These are phyloP conservation scores for Anguilla rostrata DNA, from an alignment of 2,113 vertebrate species.

Conservation along the genomic window DNA sequence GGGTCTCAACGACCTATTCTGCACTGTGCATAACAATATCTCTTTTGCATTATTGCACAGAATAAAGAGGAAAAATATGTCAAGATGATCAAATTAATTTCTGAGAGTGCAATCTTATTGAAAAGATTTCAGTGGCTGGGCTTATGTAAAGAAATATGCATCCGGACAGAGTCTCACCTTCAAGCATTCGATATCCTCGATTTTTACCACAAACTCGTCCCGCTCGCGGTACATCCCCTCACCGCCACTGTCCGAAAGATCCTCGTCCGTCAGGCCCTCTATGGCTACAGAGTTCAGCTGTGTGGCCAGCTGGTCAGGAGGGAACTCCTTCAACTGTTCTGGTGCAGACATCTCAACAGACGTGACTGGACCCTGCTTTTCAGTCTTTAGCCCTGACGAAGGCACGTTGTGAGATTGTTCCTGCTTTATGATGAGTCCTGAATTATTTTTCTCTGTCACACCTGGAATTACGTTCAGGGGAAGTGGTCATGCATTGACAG, in stretches of 20 bases:
- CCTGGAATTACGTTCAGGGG: not conserved
- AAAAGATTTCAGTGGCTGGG: not conserved
- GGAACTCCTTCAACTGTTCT: constrained; percentile 62
- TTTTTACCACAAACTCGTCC: constrained; percentile 96
- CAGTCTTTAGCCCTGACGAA: constrained; percentile 48
- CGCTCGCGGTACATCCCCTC: constrained; percentile 97
- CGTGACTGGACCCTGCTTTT: constrained; percentile 53
- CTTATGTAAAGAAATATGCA: not conserved
- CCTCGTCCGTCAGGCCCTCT: constrained; percentile 91
- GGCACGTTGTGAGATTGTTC: constrained; percentile 61
- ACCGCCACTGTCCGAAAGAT: constrained; percentile 89
- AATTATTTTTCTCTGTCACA: constrained; percentile 16
- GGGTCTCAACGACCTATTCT: not conserved
- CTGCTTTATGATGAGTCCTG: constrained; percentile 63
- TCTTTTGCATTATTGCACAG: not conserved
- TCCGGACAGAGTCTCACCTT: constrained; percentile 71
- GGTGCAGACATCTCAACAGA: constrained; percentile 58
- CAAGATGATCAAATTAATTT: not conserved
- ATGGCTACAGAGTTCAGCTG: constrained; percentile 79
- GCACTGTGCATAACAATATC: not conserved
- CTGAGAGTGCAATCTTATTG: not conserved
- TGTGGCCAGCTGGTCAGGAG: constrained; percentile 74
- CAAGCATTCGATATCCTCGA: constrained; percentile 90
- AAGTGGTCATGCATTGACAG: not conserved
- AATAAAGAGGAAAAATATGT: not conserved